Evolutionary conservation across 2,888 invertebrate species (phyloP).

Genomic region (Parnassius mnemosyne): DNA sequence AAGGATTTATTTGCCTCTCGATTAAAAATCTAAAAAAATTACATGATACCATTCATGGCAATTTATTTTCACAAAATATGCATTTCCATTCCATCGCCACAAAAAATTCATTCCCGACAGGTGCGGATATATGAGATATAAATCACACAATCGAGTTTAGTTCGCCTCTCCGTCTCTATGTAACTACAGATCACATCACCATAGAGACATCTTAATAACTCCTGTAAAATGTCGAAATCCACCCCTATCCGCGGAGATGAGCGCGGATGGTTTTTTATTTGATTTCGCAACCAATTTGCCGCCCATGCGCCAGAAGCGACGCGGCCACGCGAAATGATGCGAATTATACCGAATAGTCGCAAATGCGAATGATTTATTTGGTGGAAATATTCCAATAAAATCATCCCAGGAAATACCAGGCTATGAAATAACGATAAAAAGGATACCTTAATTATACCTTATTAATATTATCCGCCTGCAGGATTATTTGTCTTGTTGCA

Average conservation of each 20-base stretch:
- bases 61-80: no score
- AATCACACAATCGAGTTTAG: conserved; percentile 17
- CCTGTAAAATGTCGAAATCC: conserved; percentile 5
- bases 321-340: conserved; percentile 42
- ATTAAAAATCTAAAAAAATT: no score
- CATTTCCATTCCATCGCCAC: no score
- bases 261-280: conserved; percentile 69
- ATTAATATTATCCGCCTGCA: no score
- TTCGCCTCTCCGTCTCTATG: neutral
- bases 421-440: no score
- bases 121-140: conserved; percentile 17
- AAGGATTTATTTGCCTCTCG: no score
- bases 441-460: no score
- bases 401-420: no score
- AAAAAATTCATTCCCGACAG: neutral
- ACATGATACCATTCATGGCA: no score
- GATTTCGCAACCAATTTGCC: conserved; percentile 74
- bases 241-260: conserved; percentile 38
- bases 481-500: no score
- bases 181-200: conserved; percentile 3
- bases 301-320: conserved; percentile 61
- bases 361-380: neutral
- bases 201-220: conserved; percentile 16
- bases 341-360: conserved; percentile 12
- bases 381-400: neutral